phyloP scores from a whole-genome alignment of 1,140 invertebrate genomes.

The Magallana angulata region DNA sequence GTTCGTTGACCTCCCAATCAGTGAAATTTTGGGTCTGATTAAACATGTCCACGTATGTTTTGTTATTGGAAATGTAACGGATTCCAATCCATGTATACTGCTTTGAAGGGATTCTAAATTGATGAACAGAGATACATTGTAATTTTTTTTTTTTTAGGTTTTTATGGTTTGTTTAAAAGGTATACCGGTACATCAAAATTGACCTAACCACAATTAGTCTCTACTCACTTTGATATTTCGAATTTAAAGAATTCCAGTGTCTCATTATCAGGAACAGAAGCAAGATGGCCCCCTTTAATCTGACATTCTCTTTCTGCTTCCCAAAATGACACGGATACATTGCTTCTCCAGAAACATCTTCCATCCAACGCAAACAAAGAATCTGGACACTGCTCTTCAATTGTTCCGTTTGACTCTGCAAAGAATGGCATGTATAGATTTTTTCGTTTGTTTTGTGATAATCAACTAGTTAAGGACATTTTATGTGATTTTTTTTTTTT shows the following conservation, averaged over 20 bases:
- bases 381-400: background rate
- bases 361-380: background rate
- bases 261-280: background rate
- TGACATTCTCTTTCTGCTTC: background rate
- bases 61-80: background rate
- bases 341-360: background rate
- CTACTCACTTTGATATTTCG: too few relatives aligned
- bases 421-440: too few relatives aligned
- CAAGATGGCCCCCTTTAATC: background rate
- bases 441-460: too few relatives aligned
- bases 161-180: too few relatives aligned
- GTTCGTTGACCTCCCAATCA: background rate
- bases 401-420: background rate
- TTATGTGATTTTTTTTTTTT: too few relatives aligned
- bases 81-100: background rate
- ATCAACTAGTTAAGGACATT: too few relatives aligned
- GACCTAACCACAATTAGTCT: too few relatives aligned
- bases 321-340: background rate
- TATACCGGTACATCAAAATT: too few relatives aligned
- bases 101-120: too few relatives aligned
- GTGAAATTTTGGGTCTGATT: background rate
- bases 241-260: background rate
- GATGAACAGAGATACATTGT: too few relatives aligned
- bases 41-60: background rate
- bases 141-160: too few relatives aligned